Percentiles rank a stretch among this genome's conserved stretches.
Conservation (phyloP, 2,797 vertebrate genomes). For the Pangasius sanitwongsei region DNA sequence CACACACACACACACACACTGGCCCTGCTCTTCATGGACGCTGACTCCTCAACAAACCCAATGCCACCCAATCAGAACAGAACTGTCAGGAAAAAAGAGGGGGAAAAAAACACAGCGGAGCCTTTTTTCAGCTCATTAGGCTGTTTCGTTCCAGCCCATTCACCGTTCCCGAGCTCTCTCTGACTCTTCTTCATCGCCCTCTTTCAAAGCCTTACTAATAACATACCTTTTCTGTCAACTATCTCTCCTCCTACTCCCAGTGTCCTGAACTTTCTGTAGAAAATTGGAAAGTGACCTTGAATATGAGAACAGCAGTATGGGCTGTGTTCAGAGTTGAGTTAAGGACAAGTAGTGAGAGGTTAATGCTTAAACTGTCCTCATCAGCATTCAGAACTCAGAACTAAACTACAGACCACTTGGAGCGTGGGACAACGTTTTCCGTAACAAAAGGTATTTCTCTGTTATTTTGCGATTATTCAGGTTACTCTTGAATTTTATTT, state of each 20-base stretch:
- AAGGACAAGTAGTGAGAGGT: neutral
- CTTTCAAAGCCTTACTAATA: neutral
- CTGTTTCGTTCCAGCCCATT: neutral
- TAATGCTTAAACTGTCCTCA: neutral
- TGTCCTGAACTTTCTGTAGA: neutral
- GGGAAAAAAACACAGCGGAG: neutral
- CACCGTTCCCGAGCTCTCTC: neutral
- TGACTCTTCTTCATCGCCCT: constrained; percentile 1
- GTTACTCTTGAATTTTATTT: neutral
- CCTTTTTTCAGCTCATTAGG: constrained; percentile 35
- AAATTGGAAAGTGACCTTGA: neutral
- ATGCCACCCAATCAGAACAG: constrained; percentile 9
- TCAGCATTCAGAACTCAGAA: constrained; percentile 10
- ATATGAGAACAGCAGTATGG: neutral
- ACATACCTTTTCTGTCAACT: neutral
- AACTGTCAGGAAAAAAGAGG: constrained; percentile 22
- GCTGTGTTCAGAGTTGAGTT: neutral
- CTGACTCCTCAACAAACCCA: constrained; percentile 28
- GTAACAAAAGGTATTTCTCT: neutral
- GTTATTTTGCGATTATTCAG: neutral
- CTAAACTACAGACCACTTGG: too few relatives aligned
- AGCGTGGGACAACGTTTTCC: neutral
- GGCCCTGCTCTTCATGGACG: constrained; percentile 1
- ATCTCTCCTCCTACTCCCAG: neutral
- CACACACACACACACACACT: neutral